phyloP scores from a whole-genome alignment of 2,888 invertebrate species.

The Oasisia sp. region DNA sequence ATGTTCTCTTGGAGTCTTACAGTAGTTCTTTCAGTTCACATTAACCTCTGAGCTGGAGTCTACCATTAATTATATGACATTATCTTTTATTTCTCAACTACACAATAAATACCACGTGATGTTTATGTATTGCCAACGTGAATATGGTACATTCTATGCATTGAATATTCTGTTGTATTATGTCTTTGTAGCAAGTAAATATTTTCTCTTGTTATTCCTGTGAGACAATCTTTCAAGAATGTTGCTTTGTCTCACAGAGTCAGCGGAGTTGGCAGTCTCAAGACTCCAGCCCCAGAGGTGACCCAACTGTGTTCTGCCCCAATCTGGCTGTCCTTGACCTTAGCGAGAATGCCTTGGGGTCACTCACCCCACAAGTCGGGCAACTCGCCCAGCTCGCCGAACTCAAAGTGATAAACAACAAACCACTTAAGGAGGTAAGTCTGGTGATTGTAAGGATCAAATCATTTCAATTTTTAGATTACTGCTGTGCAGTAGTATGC shows the following conservation, averaged over 20 bases:
- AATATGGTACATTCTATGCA: too few species aligned
- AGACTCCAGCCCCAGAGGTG: not conserved
- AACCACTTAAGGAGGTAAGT: slow-evolving; percentile 70
- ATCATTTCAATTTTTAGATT: too few species aligned
- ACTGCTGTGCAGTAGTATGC: too few species aligned
- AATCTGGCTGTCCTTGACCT: slow-evolving; percentile 94
- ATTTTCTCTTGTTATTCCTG: not conserved
- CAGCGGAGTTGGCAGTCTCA: slow-evolving; percentile 38
- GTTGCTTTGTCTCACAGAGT: slow-evolving; percentile 25
- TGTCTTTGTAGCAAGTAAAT: too few species aligned
- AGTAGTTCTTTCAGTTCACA: not conserved
- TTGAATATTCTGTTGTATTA: too few species aligned
- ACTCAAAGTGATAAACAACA: slow-evolving; percentile 88
- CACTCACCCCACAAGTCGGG: slow-evolving; percentile 85
- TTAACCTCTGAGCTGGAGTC: not conserved
- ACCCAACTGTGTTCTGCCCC: slow-evolving; percentile 80
- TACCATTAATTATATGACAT: too few species aligned
- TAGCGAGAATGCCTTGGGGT: slow-evolving; percentile 83
- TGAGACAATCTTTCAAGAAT: not conserved
- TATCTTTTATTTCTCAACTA: too few species aligned
- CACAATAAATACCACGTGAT: too few species aligned
- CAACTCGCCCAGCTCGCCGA: slow-evolving; percentile 90
- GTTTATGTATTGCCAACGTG: too few species aligned
- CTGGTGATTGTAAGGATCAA: slow-evolving; percentile 44
- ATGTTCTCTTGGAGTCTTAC: not conserved